Conservation (phyloP, 2,797 vertebrate species). For the Alauda arvensis region DNA sequence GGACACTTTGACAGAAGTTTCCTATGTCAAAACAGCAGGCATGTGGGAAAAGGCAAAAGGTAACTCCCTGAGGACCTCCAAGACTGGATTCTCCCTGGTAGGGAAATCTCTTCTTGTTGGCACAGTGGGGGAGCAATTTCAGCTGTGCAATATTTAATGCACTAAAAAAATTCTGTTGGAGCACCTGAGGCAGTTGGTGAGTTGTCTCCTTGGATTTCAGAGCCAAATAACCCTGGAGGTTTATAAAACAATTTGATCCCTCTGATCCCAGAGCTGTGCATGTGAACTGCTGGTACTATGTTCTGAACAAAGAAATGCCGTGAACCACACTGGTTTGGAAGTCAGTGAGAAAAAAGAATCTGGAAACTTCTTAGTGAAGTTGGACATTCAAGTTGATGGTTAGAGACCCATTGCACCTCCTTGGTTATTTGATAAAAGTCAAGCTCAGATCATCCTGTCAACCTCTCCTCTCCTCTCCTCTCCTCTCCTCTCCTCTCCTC, state of each 20-base stretch:
- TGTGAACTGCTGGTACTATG: neutral
- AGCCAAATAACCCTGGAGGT: neutral
- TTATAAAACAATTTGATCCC: neutral
- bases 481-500: neutral
- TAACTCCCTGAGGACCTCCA: neutral
- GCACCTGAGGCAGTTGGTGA: neutral
- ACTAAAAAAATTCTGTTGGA: neutral
- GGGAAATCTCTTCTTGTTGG: neutral
- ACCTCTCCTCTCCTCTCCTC: too few species aligned
- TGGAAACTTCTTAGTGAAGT: neutral
- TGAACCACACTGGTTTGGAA: neutral
- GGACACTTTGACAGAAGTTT: neutral
- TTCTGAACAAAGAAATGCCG: neutral
- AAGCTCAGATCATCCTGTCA: neutral
- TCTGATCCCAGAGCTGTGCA: neutral
- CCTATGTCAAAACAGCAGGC: neutral
- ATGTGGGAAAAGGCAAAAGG: neutral
- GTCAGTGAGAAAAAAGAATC: neutral
- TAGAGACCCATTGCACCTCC: neutral
- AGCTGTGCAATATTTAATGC: neutral
- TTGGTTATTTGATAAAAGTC: neutral
- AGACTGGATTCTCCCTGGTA: neutral
- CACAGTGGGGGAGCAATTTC: neutral
- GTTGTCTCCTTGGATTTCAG: neutral
- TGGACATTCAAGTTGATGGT: neutral